Conservation (phyloP, 2,888 invertebrate species). For the Therioaphis trifolii region DNA sequence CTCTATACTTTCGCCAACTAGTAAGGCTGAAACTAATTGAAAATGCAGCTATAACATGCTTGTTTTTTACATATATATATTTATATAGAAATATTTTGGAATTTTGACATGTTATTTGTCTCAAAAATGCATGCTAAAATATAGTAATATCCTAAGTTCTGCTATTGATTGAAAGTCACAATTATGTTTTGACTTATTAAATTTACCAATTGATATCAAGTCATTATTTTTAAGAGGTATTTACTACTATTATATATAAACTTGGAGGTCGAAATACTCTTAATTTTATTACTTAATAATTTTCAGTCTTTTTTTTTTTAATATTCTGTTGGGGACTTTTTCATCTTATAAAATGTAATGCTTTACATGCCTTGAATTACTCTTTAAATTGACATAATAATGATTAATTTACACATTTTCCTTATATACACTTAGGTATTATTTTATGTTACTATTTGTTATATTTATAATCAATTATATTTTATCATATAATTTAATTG, state of each 20-base stretch:
- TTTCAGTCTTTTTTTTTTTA: background rate
- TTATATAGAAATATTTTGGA: background rate
- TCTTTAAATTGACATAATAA: background rate
- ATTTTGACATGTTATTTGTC: slow-evolving; percentile 3
- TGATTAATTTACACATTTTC: background rate
- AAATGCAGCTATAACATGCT: slow-evolving; percentile 33
- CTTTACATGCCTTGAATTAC: slow-evolving; percentile 30
- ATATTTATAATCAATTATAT: slow-evolving; percentile 17
- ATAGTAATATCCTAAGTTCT: slow-evolving; percentile 13
- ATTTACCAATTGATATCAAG: slow-evolving; percentile 34
- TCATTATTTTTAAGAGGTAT: slow-evolving; percentile 48
- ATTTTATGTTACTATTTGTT: slow-evolving; percentile 31
- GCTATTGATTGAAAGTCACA: background rate
- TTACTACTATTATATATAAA: slow-evolving; percentile 40
- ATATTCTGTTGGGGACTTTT: slow-evolving; percentile 25
- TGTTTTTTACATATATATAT: slow-evolving; percentile 16
- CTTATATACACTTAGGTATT: slow-evolving; percentile 16
- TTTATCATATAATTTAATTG: slow-evolving; percentile 15
- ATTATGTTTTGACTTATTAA: background rate
- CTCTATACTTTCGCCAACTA: slow-evolving; percentile 26
- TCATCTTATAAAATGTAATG: slow-evolving; percentile 13
- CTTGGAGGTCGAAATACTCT: slow-evolving; percentile 35
- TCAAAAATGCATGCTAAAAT: background rate
- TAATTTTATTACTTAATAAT: slow-evolving; percentile 35
- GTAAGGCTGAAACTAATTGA: slow-evolving; percentile 51